These are phyloP conservation scores for Psammodynastes pulverulentus DNA, from an alignment of 2,113 vertebrate genomes.

Conservation along the genomic window DNA sequence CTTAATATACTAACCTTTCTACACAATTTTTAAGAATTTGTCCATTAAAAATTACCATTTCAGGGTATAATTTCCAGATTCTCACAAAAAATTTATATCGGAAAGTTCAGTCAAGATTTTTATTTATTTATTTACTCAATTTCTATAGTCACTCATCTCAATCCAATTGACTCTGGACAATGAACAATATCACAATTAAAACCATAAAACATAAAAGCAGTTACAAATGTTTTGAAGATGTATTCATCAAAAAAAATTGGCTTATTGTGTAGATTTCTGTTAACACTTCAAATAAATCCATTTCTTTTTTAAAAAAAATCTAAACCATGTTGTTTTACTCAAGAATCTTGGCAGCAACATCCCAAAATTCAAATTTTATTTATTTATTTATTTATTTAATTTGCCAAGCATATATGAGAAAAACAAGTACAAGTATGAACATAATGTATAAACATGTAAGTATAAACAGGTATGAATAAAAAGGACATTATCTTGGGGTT, in stretches of 20 bases:
- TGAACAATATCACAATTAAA: neutral
- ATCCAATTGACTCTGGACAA: neutral
- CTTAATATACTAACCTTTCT: slow-evolving; percentile 6
- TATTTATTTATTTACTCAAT: neutral
- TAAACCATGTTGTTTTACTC: no score
- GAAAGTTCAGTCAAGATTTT: neutral
- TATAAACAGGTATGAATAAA: no score
- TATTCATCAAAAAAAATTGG: neutral
- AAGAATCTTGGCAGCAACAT: no score
- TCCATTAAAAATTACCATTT: neutral
- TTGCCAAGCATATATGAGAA: no score
- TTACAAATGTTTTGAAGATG: neutral
- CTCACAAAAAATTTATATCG: neutral
- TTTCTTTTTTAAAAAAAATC: neutral
- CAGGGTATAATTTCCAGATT: slow-evolving; percentile 1
- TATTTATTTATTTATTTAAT: no score
- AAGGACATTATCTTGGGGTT: neutral
- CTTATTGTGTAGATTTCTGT: neutral
- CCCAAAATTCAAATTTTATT: no score
- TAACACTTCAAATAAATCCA: neutral
- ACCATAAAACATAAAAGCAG: neutral
- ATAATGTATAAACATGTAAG: no score
- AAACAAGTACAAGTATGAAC: no score
- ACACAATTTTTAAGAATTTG: neutral
- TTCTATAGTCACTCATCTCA: neutral